Percentiles rank a stretch among this genome's conserved stretches.
phyloP scores from a whole-genome alignment of 2,888 invertebrate species.

The Phragmatobia fuliginosa region DNA sequence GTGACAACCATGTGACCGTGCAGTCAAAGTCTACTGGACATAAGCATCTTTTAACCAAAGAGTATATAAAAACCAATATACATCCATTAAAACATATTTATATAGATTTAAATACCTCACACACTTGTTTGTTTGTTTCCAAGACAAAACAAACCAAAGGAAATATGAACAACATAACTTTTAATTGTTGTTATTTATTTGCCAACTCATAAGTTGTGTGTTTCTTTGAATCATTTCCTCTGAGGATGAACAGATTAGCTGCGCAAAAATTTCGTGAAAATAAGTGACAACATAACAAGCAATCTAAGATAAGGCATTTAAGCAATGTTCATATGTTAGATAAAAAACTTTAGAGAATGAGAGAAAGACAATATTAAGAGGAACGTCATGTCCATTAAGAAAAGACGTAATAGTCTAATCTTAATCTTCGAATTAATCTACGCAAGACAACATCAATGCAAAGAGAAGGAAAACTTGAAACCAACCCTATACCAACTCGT shows the following conservation, averaged over 20 bases:
- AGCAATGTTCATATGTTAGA: not conserved
- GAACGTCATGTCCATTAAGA: not conserved
- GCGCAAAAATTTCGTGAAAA: not conserved
- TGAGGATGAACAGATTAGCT: not conserved
- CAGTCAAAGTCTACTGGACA: too few relatives aligned
- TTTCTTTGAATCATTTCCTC: conserved; percentile 6
- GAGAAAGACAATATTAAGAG: too few relatives aligned
- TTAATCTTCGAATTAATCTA: too few relatives aligned
- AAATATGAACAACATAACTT: not conserved
- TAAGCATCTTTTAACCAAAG: too few relatives aligned
- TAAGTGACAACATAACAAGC: not conserved
- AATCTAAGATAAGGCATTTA: not conserved
- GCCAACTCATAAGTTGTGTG: not conserved
- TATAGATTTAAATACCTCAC: not conserved
- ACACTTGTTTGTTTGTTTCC: not conserved
- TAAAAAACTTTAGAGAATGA: not conserved
- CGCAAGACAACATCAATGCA: too few relatives aligned
- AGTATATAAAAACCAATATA: too few relatives aligned
- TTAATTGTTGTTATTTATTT: not conserved
- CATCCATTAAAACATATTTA: too few relatives aligned
- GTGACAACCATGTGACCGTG: too few relatives aligned
- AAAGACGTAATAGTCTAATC: too few relatives aligned
- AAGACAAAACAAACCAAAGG: conserved; percentile 4
- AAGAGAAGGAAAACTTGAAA: too few relatives aligned
- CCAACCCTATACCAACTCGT: too few relatives aligned